Base-by-base conservation (phyloP, 1,140 invertebrate genomes). In the Drosophila tristis region DNA sequence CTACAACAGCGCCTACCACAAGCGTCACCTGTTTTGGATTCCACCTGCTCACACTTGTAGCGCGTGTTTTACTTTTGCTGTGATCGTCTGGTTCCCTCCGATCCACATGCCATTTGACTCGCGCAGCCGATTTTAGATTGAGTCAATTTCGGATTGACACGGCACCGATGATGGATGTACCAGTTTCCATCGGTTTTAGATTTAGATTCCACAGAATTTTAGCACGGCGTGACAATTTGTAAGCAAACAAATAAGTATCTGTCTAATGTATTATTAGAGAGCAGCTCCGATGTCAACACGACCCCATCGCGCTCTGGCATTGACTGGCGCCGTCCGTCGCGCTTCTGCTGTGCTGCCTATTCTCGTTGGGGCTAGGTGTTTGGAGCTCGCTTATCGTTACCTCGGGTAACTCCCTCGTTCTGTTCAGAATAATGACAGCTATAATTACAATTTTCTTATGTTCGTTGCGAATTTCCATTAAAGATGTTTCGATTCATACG, bases 241-340 rank as follows among this genome's bases (percentile, higher is more conserved):
- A 58, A 23, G 43, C 35, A 64, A 48, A 53, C 64, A 26, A 48
- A 63, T 49, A 65, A 39, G 50, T 13, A 57, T 49, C n/a, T 53
- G 64, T 60, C 26, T 26, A 39, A 54, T 60, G 63, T 49, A 70
- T 64, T 71, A 74, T 77, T 85, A 61, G 73, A 81, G 68, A 80
- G 80, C 75, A 75, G 80, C 76, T 74, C 82, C 80, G 80, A 80
- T 85, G 80, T 86, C 80, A 85, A 85, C 80, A 78, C 80, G 80
- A 78, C 77, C 73, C 77, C 67, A 80, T 86, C 82, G 78, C 81
- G 81, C 80, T 86, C 81, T 87, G 82, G 50, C 82, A 87, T 85
- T 85, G 82, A 85, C 81, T 85, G 80, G 62, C 70, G 60, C 29
- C 50, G 80, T 16, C 31, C 43, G 54, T 13, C 31, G 50, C 49